Evolutionary conservation across 1,140 invertebrate species (phyloP), one percentile per base, ranked within the genome.

Genomic region (Homalodisca vitripennis): DNA sequence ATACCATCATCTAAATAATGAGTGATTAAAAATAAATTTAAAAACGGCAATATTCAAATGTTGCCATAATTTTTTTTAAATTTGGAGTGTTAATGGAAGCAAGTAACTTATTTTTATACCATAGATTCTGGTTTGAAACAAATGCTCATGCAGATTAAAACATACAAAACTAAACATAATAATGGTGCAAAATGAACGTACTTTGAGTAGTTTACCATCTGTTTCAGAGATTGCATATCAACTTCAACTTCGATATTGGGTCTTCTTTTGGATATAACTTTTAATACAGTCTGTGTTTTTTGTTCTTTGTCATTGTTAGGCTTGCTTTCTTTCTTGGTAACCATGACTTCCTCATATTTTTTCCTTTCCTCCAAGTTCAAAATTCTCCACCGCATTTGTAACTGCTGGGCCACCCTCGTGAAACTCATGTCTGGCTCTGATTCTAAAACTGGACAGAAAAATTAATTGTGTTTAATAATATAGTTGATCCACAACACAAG

Each of bases 351-450:
- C 70, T 79, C 75, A 70, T 82, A 84, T 73, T 77, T 77, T 46
- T 78, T 78, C 67, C 79, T 81, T 69, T 83, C 79, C 57, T 82
- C 78, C 1, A 78, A 72, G 0, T 77, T 73, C 46, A 83, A 71
- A 29, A 77, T 46, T 62, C 79, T 78, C 83, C 83, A 84, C 13
- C 73, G 69, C 34, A 75, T 66, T 46, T 77, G 78, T 64, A 84
- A 73, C 24, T 73, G 63, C 66, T 70, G 71, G 22, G 82, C 81
- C 29, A 81, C 73, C 71, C 80, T 77, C 1, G 79, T 74, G 73
- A 80, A 77, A 67, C 78, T 77, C 29, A 80, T 73, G 1, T 75
- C 72, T 41, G 81, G 78, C 57, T 79, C 75, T 72, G 82, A 68
- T 66, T 77, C 67, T 10, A 77, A 41, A 47, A 80, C 79, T 81